Base-by-base conservation (phyloP, 2,888 invertebrate species). In the Acholoe squamosa region DNA sequence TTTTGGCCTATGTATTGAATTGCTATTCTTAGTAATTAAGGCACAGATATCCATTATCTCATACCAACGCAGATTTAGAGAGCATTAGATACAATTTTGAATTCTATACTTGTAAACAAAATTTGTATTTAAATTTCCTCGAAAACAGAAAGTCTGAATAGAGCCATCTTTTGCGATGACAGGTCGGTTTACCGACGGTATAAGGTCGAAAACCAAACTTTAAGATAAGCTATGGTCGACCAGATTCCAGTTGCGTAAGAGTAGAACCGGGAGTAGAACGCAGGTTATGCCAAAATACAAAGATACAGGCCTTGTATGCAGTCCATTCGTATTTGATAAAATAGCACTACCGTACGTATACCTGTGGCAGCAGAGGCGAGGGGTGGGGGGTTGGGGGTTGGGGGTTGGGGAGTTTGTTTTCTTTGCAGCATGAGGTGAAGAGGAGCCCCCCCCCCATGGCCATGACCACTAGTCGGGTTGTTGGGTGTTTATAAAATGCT, bases 291-390 rank as follows among this genome's bases (percentile, higher is more conserved):
- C 33, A 16, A 33, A 34, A 80, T 43, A 80, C n/a, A 43, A 80
- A 34, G 80, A 80, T 80, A 80, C 80, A 80, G 43, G 33, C 80
- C 22, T 43, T 12, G 12, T 34, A 22, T 33, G 80, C 80, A 16
- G 10, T 34, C 80, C 80, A 80, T 80, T 80, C 80, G 33, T 80
- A 80, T 33, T 33, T 80, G 34, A 80, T 80, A 33, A 80, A 80
- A 80, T 43, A 80, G 80, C 10, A 43, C 14, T 34, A 14, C n/a
- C n/a, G n/a, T n/a, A n/a, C n/a, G n/a, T 43, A 80, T 43, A 80
- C 14, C 80, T 80, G 7, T 16, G 80, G 80, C 16, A 7, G 14
- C 80, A 12, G 19, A 80, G 34, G n/a, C 16, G 16, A 22, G 22
- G 80, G 80, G 22, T 16, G 80, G 3, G 80, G 80, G 34, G 33